Evolutionary conservation across 2,113 vertebrate species (phyloP).

Genomic region (Kobus ellipsiprymnus): DNA sequence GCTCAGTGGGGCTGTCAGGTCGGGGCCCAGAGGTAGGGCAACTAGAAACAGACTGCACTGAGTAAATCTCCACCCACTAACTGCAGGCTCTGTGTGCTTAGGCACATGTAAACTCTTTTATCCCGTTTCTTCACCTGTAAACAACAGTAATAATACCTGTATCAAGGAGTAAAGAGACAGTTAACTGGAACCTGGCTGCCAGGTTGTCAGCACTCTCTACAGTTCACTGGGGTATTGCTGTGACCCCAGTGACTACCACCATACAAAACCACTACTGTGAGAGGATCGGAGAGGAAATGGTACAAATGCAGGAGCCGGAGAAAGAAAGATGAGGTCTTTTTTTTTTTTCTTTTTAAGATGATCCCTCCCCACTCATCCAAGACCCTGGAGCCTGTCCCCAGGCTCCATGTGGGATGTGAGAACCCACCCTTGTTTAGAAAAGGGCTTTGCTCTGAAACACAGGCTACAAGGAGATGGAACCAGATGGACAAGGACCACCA

Average conservation of each 20-base stretch:
- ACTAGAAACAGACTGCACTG: rapidly evolving
- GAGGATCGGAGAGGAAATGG: background rate
- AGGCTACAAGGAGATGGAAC: background rate
- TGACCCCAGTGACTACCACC: background rate
- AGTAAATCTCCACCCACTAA: background rate
- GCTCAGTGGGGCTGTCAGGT: background rate
- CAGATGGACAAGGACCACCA: background rate
- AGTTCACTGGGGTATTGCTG: rapidly evolving
- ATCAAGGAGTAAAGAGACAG: background rate
- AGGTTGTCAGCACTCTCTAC: rapidly evolving
- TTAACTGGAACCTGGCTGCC: background rate
- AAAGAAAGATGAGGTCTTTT: background rate
- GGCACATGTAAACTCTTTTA: background rate
- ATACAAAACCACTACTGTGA: background rate
- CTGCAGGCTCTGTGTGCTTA: background rate
- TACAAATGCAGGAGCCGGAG: rapidly evolving
- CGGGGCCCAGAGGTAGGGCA: rapidly evolving
- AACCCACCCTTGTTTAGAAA: background rate
- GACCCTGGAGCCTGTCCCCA: too few relatives aligned
- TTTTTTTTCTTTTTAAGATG: background rate
- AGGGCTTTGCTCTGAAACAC: background rate
- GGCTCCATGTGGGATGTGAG: background rate
- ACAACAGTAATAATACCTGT: background rate
- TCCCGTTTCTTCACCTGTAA: background rate
- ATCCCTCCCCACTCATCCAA: background rate